phyloP scores from a whole-genome alignment of 2,888 invertebrate genomes.

The Chorisops tibialis region DNA sequence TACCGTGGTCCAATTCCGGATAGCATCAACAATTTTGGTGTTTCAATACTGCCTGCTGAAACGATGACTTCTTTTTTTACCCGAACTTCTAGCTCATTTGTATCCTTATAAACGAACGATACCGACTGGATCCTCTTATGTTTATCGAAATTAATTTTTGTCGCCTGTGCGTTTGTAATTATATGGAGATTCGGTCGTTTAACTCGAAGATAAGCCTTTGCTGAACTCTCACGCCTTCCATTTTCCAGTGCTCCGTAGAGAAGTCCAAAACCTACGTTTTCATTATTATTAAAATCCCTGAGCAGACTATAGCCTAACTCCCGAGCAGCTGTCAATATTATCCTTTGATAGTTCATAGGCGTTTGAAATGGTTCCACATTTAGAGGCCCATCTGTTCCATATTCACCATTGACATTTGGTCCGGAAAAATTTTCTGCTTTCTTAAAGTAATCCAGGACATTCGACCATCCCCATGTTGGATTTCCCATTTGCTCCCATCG shows the following conservation, averaged over 20 bases:
- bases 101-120: conserved; percentile 16
- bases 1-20: conserved; percentile 41
- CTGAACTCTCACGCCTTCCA: conserved; percentile 72
- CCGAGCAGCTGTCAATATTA: conserved; percentile 63
- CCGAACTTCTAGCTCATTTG: conserved; percentile 30
- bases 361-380: conserved; percentile 66
- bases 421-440: conserved; percentile 75
- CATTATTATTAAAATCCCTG: conserved; percentile 69
- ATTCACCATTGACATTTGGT: conserved; percentile 55
- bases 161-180: conserved; percentile 36
- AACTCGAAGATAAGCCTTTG: conserved; percentile 66
- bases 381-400: conserved; percentile 64
- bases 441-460: conserved; percentile 71
- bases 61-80: conserved; percentile 40
- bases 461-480: conserved; percentile 68
- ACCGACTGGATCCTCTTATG: conserved; percentile 17
- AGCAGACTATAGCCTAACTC: conserved; percentile 60
- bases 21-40: conserved; percentile 40
- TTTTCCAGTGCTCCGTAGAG: conserved; percentile 69
- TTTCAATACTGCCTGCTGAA: conserved; percentile 41
- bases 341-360: conserved; percentile 59
- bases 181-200: conserved; percentile 40
- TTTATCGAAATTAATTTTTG: conserved; percentile 26
- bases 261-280: conserved; percentile 64
- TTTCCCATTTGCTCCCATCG: conserved; percentile 69